A percentile compares a stretch with the other conserved stretches of the same genome.
phyloP scores from a whole-genome alignment of 2,113 vertebrate genomes.

The Turnix velox region DNA sequence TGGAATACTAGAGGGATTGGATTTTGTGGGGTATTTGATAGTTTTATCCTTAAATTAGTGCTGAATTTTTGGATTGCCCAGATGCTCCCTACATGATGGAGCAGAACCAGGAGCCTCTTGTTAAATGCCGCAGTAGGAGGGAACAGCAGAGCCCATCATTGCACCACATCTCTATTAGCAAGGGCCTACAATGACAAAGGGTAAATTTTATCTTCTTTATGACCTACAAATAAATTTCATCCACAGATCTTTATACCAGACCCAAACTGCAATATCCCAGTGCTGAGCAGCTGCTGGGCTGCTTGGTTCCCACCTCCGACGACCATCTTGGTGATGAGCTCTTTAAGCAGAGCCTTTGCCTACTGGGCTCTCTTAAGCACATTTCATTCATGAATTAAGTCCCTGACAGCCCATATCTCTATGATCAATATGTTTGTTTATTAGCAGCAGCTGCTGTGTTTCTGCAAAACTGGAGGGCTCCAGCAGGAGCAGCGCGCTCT shows the following conservation, averaged over 20 bases:
- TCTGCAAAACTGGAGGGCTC: conserved; percentile 65
- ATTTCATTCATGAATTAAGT: conserved; percentile 82
- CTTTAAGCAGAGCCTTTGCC: conserved; percentile 56
- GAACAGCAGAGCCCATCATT: neutral
- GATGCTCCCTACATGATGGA: fast-evolving
- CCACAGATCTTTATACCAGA: neutral
- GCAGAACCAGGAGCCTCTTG: neutral
- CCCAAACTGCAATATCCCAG: fast-evolving
- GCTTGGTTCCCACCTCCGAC: neutral
- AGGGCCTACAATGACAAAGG: fast-evolving
- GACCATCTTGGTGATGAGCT: neutral
- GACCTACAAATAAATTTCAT: neutral
- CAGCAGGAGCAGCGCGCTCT: conserved; percentile 9
- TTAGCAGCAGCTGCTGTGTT: conserved; percentile 77
- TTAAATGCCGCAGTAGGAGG: neutral
- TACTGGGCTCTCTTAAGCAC: conserved; percentile 62
- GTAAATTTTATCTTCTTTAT: neutral
- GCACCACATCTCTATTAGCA: neutral
- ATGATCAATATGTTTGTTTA: conserved; percentile 86
- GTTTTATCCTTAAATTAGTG: neutral
- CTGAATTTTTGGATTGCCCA: neutral
- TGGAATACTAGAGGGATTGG: neutral
- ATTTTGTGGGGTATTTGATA: neutral
- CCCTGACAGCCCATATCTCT: conserved; percentile 79
- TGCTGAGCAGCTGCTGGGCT: neutral